These are phyloP conservation scores for Artemia sp. DNA, from an alignment of 2,888 invertebrate species.

Conservation along the genomic window DNA sequence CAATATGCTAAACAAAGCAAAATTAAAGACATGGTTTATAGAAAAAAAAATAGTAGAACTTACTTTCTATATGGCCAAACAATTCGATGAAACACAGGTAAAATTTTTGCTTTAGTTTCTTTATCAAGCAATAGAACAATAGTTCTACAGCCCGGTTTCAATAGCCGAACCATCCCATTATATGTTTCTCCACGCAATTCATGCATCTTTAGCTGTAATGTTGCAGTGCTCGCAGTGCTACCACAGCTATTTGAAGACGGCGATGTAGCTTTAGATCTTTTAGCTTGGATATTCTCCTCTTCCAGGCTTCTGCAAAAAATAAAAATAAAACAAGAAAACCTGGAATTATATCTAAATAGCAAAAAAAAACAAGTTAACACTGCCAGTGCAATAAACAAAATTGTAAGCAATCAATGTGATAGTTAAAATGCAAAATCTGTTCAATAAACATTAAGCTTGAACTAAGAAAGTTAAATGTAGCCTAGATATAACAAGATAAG, in stretches of 20 bases:
- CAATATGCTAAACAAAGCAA: neutral
- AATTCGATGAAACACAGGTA: slow-evolving; percentile 77
- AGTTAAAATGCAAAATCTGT: too few species aligned
- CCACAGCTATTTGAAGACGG: slow-evolving; percentile 19
- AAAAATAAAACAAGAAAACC: neutral
- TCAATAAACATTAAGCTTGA: too few species aligned
- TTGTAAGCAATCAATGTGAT: too few species aligned
- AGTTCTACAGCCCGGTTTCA: slow-evolving; percentile 88
- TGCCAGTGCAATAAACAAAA: too few species aligned
- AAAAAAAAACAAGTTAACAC: too few species aligned
- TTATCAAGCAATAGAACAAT: slow-evolving; percentile 75
- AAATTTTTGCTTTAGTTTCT: slow-evolving; percentile 64
- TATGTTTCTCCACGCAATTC: slow-evolving; percentile 87
- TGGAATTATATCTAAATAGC: too few species aligned
- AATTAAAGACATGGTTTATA: slow-evolving; percentile 18
- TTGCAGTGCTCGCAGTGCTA: slow-evolving; percentile 25
- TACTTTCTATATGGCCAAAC: slow-evolving; percentile 92
- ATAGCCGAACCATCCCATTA: slow-evolving; percentile 72
- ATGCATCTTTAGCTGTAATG: slow-evolving; percentile 61
- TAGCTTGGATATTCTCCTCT: slow-evolving; percentile 35
- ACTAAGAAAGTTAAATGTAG: too few species aligned
- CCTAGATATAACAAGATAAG: too few species aligned
- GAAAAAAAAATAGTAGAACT: slow-evolving; percentile 29
- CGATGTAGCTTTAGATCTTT: neutral
- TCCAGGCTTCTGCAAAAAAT: slow-evolving; percentile 38